Percentiles rank a stretch among this genome's conserved stretches.
These are phyloP conservation scores for Automeris io DNA, from an alignment of 2,888 invertebrate genomes.

Conservation along the genomic window DNA sequence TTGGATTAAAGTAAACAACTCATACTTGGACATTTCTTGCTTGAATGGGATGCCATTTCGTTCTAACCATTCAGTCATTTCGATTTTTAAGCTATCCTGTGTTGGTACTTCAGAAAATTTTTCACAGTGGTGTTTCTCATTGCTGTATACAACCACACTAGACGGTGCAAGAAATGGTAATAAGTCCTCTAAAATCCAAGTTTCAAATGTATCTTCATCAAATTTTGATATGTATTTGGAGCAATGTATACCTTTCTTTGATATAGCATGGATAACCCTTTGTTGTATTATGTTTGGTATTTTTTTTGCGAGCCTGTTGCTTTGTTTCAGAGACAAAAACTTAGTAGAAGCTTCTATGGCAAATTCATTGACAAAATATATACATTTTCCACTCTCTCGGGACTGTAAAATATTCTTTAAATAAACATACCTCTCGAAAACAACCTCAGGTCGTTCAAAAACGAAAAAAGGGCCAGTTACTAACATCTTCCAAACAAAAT, in stretches of 20 bases:
- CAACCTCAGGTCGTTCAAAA: constrained; percentile 32
- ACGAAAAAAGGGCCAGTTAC: constrained; percentile 17
- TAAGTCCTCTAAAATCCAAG: constrained; percentile 20
- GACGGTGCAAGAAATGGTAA: constrained; percentile 14
- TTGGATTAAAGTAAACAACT: constrained; percentile 28
- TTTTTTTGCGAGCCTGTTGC: background rate
- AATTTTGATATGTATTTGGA: constrained; percentile 12
- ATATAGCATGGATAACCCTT: constrained; percentile 21
- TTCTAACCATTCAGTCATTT: constrained; percentile 30
- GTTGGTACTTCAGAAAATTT: constrained; percentile 16
- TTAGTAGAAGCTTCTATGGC: constrained; percentile 11
- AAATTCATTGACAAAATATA: constrained; percentile 28
- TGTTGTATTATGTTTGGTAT: constrained; percentile 8
- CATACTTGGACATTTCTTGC: constrained; percentile 20
- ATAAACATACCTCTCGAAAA: constrained; percentile 33
- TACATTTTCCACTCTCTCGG: constrained; percentile 13
- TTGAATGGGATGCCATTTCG: constrained; percentile 21
- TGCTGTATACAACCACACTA: constrained; percentile 24
- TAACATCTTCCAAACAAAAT: constrained; percentile 31
- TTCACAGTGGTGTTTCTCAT: constrained; percentile 15
- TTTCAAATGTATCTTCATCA: constrained; percentile 13
- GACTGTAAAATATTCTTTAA: constrained; percentile 22
- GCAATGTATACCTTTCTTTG: constrained; percentile 12
- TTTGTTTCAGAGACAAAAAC: background rate
- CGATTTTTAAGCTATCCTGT: constrained; percentile 13